Conservation (phyloP, 64 coral and sea anemone species). For the Exaiptasia diaphana region DNA sequence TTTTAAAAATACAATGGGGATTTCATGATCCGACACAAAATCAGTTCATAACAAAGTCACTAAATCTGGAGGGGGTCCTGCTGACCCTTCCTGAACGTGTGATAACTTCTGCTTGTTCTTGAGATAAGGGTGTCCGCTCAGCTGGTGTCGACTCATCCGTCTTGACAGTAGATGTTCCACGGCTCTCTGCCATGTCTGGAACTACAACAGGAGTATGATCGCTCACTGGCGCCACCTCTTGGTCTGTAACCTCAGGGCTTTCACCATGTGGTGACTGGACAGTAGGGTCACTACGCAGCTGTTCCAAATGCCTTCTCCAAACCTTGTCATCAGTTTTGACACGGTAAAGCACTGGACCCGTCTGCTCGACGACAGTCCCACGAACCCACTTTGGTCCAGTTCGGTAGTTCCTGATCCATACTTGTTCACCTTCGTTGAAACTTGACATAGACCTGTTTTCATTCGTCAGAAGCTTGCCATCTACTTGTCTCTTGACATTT, state of each 20-base stretch:
- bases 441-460: neutral
- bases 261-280: neutral
- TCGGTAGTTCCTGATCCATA: conserved; percentile 34
- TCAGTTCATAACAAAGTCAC: too few relatives aligned
- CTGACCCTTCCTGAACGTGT: neutral
- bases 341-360: conserved; percentile 29
- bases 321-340: conserved; percentile 14
- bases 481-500: conserved; percentile 17
- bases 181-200: neutral
- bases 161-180: neutral
- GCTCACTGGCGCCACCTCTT: neutral
- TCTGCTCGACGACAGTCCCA: conserved; percentile 13
- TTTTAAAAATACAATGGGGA: too few relatives aligned
- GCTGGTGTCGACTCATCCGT: neutral
- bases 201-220: neutral
- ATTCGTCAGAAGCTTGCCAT: conserved; percentile 15
- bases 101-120: neutral
- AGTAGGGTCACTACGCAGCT: neutral
- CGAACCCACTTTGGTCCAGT: neutral
- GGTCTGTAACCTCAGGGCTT: neutral
- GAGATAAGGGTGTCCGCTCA: too few relatives aligned
- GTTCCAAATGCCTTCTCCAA: neutral
- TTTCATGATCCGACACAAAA: too few relatives aligned
- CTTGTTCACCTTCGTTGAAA: neutral
- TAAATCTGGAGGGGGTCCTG: neutral